Base-by-base conservation (phyloP, 2,888 invertebrate genomes). In the Epinotia demarniana region DNA sequence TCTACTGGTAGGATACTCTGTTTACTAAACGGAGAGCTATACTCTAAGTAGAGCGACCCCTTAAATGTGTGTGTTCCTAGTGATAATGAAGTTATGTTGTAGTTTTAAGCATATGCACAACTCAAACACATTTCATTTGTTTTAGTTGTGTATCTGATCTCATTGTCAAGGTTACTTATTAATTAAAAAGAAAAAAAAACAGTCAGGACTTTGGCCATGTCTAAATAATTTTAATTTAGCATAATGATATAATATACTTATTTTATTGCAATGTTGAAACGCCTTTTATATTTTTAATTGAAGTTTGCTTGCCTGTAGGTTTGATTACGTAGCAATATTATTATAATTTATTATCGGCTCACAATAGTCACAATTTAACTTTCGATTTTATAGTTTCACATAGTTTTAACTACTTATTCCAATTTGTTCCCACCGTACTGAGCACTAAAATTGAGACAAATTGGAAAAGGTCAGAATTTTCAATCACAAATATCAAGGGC, bases 91-190 rank as follows among this genome's bases (percentile, higher is more conserved):
- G 71, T 39, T 23, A 39, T 49, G 43, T 72, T 49, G 39, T 73
- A 67, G 60, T 73, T 69, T 63, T 69, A 61, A 69, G 69, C 33
- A 49, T 49, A 64, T 53, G 13, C 66, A 53, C 66, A 66, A 53
- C 53, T 66, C 66, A 18, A 55, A 53, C 66, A 27, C 27, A 66
- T 66, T 66, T 66, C 53, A 68, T 68, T 57, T 60, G 69, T 63
- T 27, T 53, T 23, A 67, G 73, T 73, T 73, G 67, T 69, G 68
- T 73, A 19, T 62, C 57, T 63, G 74, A 74, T 74, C 74, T 74
- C 74, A 57, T 43, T 69, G 69, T 63, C 74, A 74, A 69, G 55
- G 69, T 63, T 63, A 69, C 57, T 49, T 53, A 67, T 43, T 63
- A 43, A 46, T 55, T 46, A 13, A 55, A 43, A 68, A 43, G 19